Evolutionary conservation across 2,113 vertebrate species (phyloP).

Genomic region (Catharus bicknelli): DNA sequence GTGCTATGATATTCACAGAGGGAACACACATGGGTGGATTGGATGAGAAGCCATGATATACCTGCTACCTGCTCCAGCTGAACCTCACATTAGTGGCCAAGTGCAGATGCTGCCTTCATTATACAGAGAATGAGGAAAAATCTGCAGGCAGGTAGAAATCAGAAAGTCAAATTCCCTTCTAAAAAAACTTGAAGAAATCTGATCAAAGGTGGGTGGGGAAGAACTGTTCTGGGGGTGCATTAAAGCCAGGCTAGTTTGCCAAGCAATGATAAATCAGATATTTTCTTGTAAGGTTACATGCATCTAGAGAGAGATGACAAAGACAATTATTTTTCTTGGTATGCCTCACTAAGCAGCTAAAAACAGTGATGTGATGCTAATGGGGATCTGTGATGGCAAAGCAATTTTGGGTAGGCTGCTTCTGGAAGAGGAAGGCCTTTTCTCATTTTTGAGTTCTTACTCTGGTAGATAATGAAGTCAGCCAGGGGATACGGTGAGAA

Average conservation of each 20-base stretch:
- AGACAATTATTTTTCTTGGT: not conserved
- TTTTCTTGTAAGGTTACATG: not conserved
- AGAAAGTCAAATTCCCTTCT: not conserved
- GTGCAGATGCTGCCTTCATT: not conserved
- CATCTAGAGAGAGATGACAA: not conserved
- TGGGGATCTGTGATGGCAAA: not conserved
- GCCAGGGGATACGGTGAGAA: not conserved
- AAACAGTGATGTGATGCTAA: not conserved
- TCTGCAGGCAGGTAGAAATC: not conserved
- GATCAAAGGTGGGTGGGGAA: not conserved
- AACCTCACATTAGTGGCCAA: not conserved
- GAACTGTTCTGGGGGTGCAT: not conserved
- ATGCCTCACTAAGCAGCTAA: not conserved
- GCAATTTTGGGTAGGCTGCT: not conserved
- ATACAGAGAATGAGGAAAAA: not conserved
- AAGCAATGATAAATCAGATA: not conserved
- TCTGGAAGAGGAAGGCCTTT: not conserved
- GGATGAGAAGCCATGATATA: not conserved
- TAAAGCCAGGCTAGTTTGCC: not conserved
- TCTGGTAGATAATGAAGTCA: not conserved
- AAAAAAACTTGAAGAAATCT: not conserved
- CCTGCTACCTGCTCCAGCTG: not conserved
- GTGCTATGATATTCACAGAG: not conserved
- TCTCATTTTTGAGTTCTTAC: not conserved
- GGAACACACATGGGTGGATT: rapidly evolving